Base-by-base conservation (phyloP, 2,113 vertebrate genomes). In the Gopherus evgoodei region DNA sequence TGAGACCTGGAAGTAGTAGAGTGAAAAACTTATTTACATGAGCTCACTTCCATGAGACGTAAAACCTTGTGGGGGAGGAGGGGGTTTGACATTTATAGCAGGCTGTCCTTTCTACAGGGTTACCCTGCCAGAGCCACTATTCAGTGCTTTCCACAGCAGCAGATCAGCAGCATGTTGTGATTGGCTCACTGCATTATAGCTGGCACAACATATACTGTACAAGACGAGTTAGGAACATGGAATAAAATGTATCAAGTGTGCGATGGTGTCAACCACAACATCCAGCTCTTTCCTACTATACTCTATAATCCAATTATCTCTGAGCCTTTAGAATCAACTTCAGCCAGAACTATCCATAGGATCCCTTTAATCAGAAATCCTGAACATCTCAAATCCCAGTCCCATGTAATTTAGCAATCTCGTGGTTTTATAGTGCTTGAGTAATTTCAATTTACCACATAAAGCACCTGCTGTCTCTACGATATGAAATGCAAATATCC, bases 21-120 rank as follows among this genome's bases (percentile, higher is more conserved):
- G 86, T 35, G 90, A 89, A 31, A 69, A n/a, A 24, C 69, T 93
- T 56, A 84, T 84, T 10, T 91, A 59, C 2, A 22, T 27, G 59
- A 93, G 13, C 65, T 93, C 84, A 91, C 3, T 35, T 86, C 89
- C 88, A 88, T 16, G 59, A 44, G 72, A 76, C 31, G 83, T 6
- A 90, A 84, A 83, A 84, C 7, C 6, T 59, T 85, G n/a, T 27
- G 87, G 35, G 83, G 3, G 4, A 16, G 79, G 87, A 47, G 87
- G 4, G 3, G 17, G 81, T 84, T 76, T 87, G 10, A 62, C 29
- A 24, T 44, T 87, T 87, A 54, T 10, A 52, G 94, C n/a, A 69
- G 93, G 16, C 5, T 69, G 52, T 44, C 47, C 10, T 91, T 81
- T 81, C 38, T 65, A n/a, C 50, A 53, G 69, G 29, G 59, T 6